A percentile compares a stretch with the other conserved stretches of the same genome.
phyloP scores from a whole-genome alignment of 2,888 invertebrate genomes.

The Drosophila crucigera region DNA sequence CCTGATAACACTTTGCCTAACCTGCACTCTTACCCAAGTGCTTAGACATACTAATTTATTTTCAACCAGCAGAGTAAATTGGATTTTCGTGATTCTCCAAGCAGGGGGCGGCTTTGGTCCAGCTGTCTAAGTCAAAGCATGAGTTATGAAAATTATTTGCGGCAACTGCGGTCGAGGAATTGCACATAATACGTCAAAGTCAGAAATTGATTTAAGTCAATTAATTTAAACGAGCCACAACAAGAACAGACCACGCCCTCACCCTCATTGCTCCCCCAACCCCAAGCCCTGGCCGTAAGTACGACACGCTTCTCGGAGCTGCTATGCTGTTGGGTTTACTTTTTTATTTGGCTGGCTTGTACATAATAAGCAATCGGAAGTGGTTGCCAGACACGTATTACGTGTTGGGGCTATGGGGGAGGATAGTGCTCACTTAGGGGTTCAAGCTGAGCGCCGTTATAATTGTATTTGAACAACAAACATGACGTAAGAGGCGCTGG shows the following conservation, averaged over 20 bases:
- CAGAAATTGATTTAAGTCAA: slow-evolving; percentile 82
- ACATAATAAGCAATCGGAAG: slow-evolving; percentile 77
- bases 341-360: slow-evolving; percentile 35
- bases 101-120: background rate
- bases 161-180: slow-evolving; percentile 64
- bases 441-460: slow-evolving; percentile 26
- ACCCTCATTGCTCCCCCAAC: background rate
- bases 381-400: slow-evolving; percentile 72
- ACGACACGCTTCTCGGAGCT: slow-evolving; percentile 22
- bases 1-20: background rate
- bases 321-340: slow-evolving; percentile 44
- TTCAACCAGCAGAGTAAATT: slow-evolving; percentile 13
- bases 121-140: slow-evolving; percentile 55
- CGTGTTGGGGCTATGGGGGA: slow-evolving; percentile 5
- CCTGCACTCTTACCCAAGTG: background rate
- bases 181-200: slow-evolving; percentile 77
- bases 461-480: slow-evolving; percentile 53
- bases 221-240: slow-evolving; percentile 76
- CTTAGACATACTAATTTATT: background rate
- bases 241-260: slow-evolving; percentile 36
- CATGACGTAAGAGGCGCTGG: slow-evolving; percentile 21
- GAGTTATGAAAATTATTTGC: slow-evolving; percentile 77
- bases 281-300: background rate
- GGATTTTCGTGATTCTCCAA: slow-evolving; percentile 16
- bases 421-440: slow-evolving; percentile 40